Evolutionary conservation across 92 coral and sea anemone species (phyloP).

Genomic region (Phenganax stokvisi): DNA sequence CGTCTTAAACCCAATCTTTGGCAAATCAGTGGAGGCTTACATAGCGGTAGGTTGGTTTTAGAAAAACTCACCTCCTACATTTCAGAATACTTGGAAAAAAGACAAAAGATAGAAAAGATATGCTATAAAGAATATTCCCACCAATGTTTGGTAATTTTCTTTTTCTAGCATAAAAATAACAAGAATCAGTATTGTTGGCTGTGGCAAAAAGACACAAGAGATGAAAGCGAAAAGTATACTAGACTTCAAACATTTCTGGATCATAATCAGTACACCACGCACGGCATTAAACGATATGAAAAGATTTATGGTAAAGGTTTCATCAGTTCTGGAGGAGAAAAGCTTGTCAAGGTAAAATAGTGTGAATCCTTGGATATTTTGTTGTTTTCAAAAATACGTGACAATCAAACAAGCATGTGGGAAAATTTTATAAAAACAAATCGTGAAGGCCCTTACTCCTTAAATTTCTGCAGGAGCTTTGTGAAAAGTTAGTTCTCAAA

Average conservation of each 20-base stretch:
- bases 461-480: slow-evolving; percentile 16
- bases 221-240: slow-evolving; percentile 12
- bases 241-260: slow-evolving; percentile 30
- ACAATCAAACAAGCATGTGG: background rate
- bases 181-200: slow-evolving; percentile 70
- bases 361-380: background rate
- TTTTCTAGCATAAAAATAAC: slow-evolving; percentile 59
- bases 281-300: slow-evolving; percentile 37
- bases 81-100: background rate
- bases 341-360: slow-evolving; percentile 12
- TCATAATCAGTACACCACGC: slow-evolving; percentile 32
- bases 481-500: slow-evolving; percentile 19
- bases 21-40: slow-evolving; percentile 60
- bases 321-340: slow-evolving; percentile 32
- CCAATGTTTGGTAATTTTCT: background rate
- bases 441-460: background rate
- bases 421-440: background rate
- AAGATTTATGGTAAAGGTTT: slow-evolving; percentile 32
- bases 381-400: background rate
- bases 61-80: background rate
- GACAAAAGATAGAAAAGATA: background rate
- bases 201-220: slow-evolving; percentile 51
- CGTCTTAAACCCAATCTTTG: slow-evolving; percentile 48
- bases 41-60: slow-evolving; percentile 42
- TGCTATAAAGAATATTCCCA: background rate